A percentile compares a stretch with the other conserved stretches of the same genome.
Conservation (phyloP, 30 jellyfish, hydroid and myxozoan genomes). For the Hydractinia symbiolongicarpus region DNA sequence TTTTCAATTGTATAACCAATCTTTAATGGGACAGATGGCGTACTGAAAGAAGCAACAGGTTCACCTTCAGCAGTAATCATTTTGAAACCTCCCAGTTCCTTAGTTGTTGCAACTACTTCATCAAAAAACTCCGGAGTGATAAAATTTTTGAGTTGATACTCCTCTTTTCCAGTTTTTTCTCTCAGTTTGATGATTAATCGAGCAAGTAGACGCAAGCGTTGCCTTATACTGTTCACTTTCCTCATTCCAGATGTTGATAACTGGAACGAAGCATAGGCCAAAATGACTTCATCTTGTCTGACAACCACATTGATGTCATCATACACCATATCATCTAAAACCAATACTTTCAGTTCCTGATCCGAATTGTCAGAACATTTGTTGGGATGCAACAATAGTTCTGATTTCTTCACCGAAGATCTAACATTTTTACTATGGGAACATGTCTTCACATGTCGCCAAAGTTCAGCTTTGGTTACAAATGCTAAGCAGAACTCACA, state of each 20-base stretch:
- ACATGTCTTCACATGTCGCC: slow-evolving; percentile 52
- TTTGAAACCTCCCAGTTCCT: slow-evolving; percentile 24
- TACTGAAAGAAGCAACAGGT: slow-evolving; percentile 21
- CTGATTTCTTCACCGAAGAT: slow-evolving; percentile 21
- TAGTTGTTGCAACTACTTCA: slow-evolving; percentile 24
- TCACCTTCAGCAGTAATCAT: slow-evolving; percentile 15
- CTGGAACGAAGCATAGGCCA: slow-evolving; percentile 29
- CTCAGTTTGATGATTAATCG: slow-evolving; percentile 30
- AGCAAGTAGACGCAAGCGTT: slow-evolving; percentile 43
- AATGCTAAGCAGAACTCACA: slow-evolving; percentile 43
- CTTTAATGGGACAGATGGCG: slow-evolving; percentile 27
- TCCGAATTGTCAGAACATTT: slow-evolving; percentile 15
- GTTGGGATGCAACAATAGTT: slow-evolving; percentile 30
- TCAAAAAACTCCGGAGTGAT: slow-evolving; percentile 32
- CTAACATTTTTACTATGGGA: slow-evolving; percentile 17
- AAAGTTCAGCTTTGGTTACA: slow-evolving; percentile 44
- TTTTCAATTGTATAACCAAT: slow-evolving; percentile 27
- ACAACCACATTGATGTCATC: slow-evolving; percentile 35
- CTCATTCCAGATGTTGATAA: slow-evolving; percentile 27
- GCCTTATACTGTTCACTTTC: slow-evolving; percentile 22
- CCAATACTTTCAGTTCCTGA: background rate
- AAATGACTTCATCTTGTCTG: slow-evolving; percentile 24
- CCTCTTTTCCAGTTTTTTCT: background rate
- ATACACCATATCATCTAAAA: slow-evolving; percentile 25
- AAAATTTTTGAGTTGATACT: slow-evolving; percentile 21